Evolutionary conservation across 2,797 vertebrate species (phyloP), one percentile per base, ranked within the genome.

Genomic region (Diplodus sargus): DNA sequence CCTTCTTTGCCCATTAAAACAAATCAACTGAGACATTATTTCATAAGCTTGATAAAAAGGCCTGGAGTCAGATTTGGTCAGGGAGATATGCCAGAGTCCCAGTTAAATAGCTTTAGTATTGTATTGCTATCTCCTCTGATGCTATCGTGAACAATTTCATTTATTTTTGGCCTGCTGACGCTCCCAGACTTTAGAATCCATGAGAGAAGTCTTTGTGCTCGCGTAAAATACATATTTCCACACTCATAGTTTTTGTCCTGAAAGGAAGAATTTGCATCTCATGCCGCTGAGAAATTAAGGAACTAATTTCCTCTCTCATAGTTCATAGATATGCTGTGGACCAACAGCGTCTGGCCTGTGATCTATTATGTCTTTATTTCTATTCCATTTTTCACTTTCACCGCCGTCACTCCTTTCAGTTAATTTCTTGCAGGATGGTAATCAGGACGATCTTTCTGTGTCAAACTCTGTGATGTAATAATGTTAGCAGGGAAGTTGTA

Each of bases 11-110:
- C 87, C 78, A 87, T 92, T 92, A 81, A 89, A 91, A 88, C 77
- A 84, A 88, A 92, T 89, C 85, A 87, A 87, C 79, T 81, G 76
- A 74, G 82, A 90, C 84, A 89, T 92, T 86, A 76, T 93, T 91
- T 91, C 83, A 88, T 87, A 83, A 86, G 70, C 77, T 81, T 81
- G 77, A 90, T 89, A 80, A 86, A 90, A 90, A 83, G 56, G 85
- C 83, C 89, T 60, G 57, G 30, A 84, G 89, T 83, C 79, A 87
- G 87, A 90, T 90, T 81, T 70, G 76, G 86, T 79, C 69, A 63
- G 79, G 82, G 78, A 85, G 90, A 92, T 88, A 87, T 81, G 87
- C 85, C 87, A 85, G 45, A 87, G 79, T 85, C 84, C 74, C 73
- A 84, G 76, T 89, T 87, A 91, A 91, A 93, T 83, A 79, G 87